Conservation (phyloP, 2,888 invertebrate genomes). For the Axea sp. region DNA sequence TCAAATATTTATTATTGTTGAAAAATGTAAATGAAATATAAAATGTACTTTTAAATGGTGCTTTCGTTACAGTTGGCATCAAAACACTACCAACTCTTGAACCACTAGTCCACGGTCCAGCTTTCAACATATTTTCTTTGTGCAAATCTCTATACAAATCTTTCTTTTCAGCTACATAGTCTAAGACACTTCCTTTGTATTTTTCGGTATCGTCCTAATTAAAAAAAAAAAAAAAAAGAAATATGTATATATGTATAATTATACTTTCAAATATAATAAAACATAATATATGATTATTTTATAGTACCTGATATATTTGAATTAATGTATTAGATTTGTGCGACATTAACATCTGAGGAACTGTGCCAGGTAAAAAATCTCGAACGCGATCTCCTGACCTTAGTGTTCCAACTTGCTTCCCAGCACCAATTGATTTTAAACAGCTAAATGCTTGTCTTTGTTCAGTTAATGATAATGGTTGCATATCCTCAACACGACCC, state of each 20-base stretch:
- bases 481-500: slow-evolving; percentile 81
- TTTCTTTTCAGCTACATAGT: slow-evolving; percentile 81
- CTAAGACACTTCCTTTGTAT: slow-evolving; percentile 80
- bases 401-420: slow-evolving; percentile 81
- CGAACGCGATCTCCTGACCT: slow-evolving; percentile 82
- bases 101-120: slow-evolving; percentile 85
- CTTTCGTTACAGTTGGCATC: slow-evolving; percentile 71
- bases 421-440: slow-evolving; percentile 84
- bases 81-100: slow-evolving; percentile 76
- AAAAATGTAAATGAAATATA: no score
- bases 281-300: background rate
- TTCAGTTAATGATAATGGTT: slow-evolving; percentile 83
- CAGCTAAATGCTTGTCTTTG: slow-evolving; percentile 89
- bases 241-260: no score
- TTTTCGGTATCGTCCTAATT: slow-evolving; percentile 69
- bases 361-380: slow-evolving; percentile 81
- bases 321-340: slow-evolving; percentile 81
- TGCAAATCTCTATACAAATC: slow-evolving; percentile 73
- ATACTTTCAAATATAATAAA: slow-evolving; percentile 7
- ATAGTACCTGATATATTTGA: slow-evolving; percentile 82
- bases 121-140: slow-evolving; percentile 86
- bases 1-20: no score
- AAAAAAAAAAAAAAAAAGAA: no score
- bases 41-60: slow-evolving; percentile 78
- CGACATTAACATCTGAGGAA: slow-evolving; percentile 80